Evolutionary conservation across 2,113 vertebrate species (phyloP).

Genomic region (Takifugu flavidus): DNA sequence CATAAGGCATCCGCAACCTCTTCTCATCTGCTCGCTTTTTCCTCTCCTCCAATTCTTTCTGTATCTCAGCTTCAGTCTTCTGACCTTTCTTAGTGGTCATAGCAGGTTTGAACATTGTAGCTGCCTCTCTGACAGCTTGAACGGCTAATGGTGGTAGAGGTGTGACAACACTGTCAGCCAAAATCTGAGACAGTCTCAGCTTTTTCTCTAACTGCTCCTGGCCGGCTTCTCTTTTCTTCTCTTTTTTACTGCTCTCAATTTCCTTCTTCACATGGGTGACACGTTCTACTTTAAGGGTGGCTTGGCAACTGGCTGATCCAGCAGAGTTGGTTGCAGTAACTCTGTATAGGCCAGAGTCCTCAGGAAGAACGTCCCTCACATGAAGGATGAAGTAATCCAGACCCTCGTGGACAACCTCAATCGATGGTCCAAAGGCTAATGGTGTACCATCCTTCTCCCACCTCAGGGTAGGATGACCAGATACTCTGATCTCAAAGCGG

Average conservation of each 20-base stretch:
- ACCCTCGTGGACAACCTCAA: constrained; percentile 94
- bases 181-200: constrained; percentile 88
- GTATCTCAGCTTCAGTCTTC: constrained; percentile 86
- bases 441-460: constrained; percentile 97
- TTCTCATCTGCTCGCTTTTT: constrained; percentile 84
- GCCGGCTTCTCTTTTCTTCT: constrained; percentile 74
- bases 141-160: constrained; percentile 86
- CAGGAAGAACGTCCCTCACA: constrained; percentile 88
- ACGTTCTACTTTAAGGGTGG: constrained; percentile 89
- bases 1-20: constrained; percentile 91
- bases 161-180: constrained; percentile 81
- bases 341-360: constrained; percentile 94
- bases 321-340: constrained; percentile 95
- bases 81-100: constrained; percentile 85
- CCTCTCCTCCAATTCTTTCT: constrained; percentile 83
- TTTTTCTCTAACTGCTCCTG: constrained; percentile 89
- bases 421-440: constrained; percentile 86
- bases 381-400: constrained; percentile 95
- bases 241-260: constrained; percentile 78
- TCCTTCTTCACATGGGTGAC: constrained; percentile 86
- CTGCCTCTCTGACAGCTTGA: constrained; percentile 90
- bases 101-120: constrained; percentile 90
- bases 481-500: constrained; percentile 95
- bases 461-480: constrained; percentile 85
- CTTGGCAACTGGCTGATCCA: constrained; percentile 95